phyloP scores from a whole-genome alignment of 1,140 invertebrate species.

The Pseudomyrmex pallidus region DNA sequence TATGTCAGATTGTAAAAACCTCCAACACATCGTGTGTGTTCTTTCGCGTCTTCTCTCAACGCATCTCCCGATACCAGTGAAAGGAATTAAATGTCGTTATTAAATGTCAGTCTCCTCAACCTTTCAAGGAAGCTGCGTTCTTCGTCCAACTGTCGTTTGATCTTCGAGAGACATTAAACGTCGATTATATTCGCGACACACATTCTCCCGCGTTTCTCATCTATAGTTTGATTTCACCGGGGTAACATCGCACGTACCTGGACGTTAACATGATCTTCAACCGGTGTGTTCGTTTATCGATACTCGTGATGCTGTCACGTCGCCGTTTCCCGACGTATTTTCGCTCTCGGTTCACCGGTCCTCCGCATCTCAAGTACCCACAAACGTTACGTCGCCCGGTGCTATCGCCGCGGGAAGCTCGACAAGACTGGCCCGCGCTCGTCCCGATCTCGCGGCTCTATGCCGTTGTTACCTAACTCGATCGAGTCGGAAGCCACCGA shows the following conservation, averaged over 20 bases:
- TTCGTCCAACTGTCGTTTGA: neutral
- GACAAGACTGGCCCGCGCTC: conserved; percentile 53
- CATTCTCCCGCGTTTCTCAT: no score
- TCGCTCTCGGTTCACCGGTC: neutral
- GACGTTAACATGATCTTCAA: neutral
- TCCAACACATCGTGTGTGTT: neutral
- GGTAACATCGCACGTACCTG: conserved; percentile 21
- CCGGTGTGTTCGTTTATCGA: neutral
- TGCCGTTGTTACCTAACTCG: conserved; percentile 65
- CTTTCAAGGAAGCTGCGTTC: conserved; percentile 4
- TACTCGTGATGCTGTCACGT: conserved; percentile 55
- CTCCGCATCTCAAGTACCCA: conserved; percentile 12
- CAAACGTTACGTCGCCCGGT: conserved; percentile 12
- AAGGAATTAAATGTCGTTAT: conserved; percentile 13
- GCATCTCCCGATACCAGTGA: neutral
- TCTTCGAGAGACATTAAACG: neutral
- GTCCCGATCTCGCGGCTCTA: conserved; percentile 33
- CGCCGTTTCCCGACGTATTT: conserved; percentile 37
- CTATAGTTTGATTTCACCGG: no score
- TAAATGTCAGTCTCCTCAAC: conserved; percentile 11
- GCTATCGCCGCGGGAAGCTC: conserved; percentile 46
- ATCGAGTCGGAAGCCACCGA: conserved; percentile 20
- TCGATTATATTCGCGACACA: neutral
- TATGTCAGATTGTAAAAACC: neutral
- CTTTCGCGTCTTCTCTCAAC: neutral